Evolutionary conservation across 1,140 invertebrate species (phyloP).

Genomic region (Yoshiicerus persimilis): DNA sequence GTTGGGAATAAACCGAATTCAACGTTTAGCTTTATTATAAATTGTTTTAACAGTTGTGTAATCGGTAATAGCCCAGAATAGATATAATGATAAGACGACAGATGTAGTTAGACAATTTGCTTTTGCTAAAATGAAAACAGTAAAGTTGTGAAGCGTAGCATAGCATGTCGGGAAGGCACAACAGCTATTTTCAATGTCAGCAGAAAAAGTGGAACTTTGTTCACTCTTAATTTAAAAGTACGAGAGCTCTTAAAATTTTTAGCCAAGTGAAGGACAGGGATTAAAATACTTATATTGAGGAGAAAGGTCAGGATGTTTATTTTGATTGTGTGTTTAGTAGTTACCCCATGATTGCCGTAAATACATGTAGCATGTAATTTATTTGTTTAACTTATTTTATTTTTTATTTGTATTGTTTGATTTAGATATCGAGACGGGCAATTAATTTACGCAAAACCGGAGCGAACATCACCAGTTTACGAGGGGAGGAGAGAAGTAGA

Average conservation of each 20-base stretch:
- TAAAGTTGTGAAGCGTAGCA: not conserved
- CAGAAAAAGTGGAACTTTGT: not conserved
- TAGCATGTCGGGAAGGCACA: not conserved
- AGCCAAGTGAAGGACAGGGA: not conserved
- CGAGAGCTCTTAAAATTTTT: not conserved
- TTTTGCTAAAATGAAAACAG: not conserved
- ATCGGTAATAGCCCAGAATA: not conserved
- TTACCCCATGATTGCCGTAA: not conserved
- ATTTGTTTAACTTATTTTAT: slow-evolving; percentile 8
- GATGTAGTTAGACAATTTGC: not conserved
- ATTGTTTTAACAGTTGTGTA: not conserved
- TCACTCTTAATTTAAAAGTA: not conserved
- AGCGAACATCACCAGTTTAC: slow-evolving; percentile 72
- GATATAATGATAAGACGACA: not conserved
- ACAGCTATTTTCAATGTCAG: slow-evolving; percentile 16
- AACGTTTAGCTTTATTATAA: not conserved
- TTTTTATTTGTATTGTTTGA: slow-evolving; percentile 1
- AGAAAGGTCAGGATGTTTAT: slow-evolving; percentile 10
- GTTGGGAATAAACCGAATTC: not conserved
- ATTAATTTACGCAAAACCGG: slow-evolving; percentile 67
- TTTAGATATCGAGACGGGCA: slow-evolving; percentile 60
- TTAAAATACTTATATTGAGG: not conserved
- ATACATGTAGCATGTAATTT: not conserved
- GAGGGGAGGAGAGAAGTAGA: slow-evolving; percentile 81
- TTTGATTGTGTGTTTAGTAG: not conserved